phyloP scores from a whole-genome alignment of 2,113 vertebrate species.

The Ancistrus triradiatus region DNA sequence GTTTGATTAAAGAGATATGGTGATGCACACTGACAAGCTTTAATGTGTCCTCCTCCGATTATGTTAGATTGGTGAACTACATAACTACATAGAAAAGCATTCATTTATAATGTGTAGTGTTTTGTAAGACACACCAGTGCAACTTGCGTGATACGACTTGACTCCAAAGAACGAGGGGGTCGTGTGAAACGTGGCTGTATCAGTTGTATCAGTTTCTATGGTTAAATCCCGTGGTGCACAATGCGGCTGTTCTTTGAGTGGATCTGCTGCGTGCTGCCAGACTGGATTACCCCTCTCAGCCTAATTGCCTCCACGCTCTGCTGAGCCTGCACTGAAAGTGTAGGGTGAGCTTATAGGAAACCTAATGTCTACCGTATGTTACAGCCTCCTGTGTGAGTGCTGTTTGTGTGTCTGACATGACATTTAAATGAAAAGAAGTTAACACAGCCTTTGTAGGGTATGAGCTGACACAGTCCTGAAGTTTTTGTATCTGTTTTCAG shows the following conservation, averaged over 20 bases:
- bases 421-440: too few species aligned
- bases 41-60: too few species aligned
- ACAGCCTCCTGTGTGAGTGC: background rate
- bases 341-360: background rate
- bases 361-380: background rate
- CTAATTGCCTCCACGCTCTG: conserved; percentile 8
- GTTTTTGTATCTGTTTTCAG: too few species aligned
- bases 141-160: background rate
- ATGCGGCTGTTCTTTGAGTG: background rate
- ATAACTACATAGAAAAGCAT: too few species aligned
- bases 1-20: too few species aligned
- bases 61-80: too few species aligned
- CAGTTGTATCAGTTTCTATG: background rate
- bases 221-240: background rate
- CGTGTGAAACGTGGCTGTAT: background rate
- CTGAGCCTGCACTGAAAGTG: background rate
- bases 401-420: too few species aligned
- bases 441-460: too few species aligned
- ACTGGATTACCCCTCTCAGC: conserved; percentile 8
- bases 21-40: too few species aligned
- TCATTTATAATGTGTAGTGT: too few species aligned
- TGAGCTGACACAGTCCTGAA: too few species aligned
- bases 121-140: too few species aligned
- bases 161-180: background rate
- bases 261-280: background rate